These are phyloP conservation scores for Myopa testacea DNA, from an alignment of 2,888 invertebrate genomes.

Conservation along the genomic window DNA sequence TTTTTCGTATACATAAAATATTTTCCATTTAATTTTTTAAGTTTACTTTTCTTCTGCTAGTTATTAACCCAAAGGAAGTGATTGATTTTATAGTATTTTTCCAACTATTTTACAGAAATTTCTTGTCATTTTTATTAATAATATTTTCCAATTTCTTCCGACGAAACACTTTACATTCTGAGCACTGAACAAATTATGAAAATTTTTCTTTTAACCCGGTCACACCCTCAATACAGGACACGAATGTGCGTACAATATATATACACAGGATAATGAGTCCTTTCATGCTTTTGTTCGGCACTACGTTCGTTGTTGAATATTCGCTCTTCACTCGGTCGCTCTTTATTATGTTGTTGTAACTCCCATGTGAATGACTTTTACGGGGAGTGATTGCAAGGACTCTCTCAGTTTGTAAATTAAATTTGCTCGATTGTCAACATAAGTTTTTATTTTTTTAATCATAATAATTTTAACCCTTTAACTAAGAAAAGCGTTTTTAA, in stretches of 20 bases:
- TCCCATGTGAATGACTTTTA: constrained; percentile 33
- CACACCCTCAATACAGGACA: constrained; percentile 67
- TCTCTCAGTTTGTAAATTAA: too few relatives aligned
- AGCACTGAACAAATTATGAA: constrained; percentile 66
- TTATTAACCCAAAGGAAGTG: not conserved
- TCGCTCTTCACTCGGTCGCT: constrained; percentile 27
- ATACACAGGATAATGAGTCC: constrained; percentile 39
- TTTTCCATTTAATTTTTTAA: not conserved
- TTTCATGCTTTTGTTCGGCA: constrained; percentile 33
- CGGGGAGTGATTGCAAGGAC: not conserved
- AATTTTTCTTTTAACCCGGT: constrained; percentile 67
- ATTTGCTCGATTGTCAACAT: too few relatives aligned
- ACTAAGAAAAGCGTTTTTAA: too few relatives aligned
- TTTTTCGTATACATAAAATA: constrained; percentile 29
- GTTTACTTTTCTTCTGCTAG: constrained; percentile 13
- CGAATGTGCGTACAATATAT: constrained; percentile 53
- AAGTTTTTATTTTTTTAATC: too few relatives aligned
- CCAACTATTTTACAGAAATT: constrained; percentile 23
- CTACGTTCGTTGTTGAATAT: constrained; percentile 20
- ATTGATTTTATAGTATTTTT: not conserved
- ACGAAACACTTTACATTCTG: constrained; percentile 61
- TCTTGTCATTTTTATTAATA: constrained; percentile 19
- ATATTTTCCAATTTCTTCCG: constrained; percentile 21
- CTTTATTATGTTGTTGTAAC: constrained; percentile 28
- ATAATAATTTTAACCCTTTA: too few relatives aligned